Percentiles rank a stretch among this genome's conserved stretches.
Conservation (phyloP, 2,888 invertebrate genomes). For the Tuta absoluta region DNA sequence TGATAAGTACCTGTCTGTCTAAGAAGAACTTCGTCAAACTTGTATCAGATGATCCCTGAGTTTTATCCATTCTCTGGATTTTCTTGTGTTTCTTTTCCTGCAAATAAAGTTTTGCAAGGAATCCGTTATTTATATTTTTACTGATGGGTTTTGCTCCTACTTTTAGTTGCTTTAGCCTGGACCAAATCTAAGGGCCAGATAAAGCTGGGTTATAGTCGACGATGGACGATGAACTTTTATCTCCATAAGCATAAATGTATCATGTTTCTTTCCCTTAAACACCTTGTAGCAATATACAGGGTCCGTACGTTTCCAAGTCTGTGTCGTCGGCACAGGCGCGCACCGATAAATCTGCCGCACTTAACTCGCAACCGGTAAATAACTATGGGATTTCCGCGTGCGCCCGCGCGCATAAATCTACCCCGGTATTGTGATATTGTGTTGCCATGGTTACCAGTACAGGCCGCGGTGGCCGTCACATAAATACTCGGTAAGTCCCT, state of each 20-base stretch:
- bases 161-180: no score
- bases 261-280: neutral
- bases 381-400: conserved; percentile 82
- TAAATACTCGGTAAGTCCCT: conserved; percentile 65
- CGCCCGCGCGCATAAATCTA: conserved; percentile 79
- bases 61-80: no score
- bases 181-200: no score
- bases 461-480: conserved; percentile 62
- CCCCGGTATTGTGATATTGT: conserved; percentile 81
- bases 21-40: no score
- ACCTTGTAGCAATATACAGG: conserved; percentile 24
- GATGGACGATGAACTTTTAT: no score
- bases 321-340: conserved; percentile 49
- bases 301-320: conserved; percentile 10
- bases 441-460: conserved; percentile 77
- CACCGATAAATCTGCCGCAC: conserved; percentile 79
- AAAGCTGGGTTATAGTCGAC: no score
- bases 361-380: conserved; percentile 81
- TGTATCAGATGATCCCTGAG: no score
- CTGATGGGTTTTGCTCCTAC: no score
- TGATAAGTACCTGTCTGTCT: no score
- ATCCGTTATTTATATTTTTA: no score
- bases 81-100: no score
- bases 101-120: no score
- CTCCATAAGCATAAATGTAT: neutral